Percentiles rank a stretch among this genome's conserved stretches.
phyloP scores from a whole-genome alignment of 2,888 invertebrate genomes.

The Scaeva pyrastri region DNA sequence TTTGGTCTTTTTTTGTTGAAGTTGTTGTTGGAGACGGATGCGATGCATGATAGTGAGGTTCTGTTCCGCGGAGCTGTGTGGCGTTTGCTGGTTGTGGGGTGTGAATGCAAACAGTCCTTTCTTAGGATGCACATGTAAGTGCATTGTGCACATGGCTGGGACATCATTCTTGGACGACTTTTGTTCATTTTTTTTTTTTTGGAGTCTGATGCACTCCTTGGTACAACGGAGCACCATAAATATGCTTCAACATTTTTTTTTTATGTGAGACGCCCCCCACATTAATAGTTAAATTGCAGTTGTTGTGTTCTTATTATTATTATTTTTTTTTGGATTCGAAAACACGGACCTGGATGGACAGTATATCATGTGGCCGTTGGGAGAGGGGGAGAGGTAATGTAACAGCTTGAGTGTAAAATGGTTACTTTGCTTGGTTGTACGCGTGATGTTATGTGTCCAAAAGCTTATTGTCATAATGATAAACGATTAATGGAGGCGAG shows the following conservation, averaged over 20 bases:
- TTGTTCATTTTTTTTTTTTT: slow-evolving; percentile 1
- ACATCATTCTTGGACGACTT: slow-evolving; percentile 32
- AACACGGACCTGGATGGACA: neutral
- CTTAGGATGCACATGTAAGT: slow-evolving; percentile 55
- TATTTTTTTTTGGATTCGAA: neutral
- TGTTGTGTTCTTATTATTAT: slow-evolving; percentile 29
- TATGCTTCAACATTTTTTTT: slow-evolving; percentile 48
- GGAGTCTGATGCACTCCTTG: slow-evolving; percentile 37
- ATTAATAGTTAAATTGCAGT: slow-evolving; percentile 60
- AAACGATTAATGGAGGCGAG: slow-evolving; percentile 55
- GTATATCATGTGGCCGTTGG: slow-evolving; percentile 62
- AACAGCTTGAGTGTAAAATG: slow-evolving; percentile 46
- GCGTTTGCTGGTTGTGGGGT: slow-evolving; percentile 28
- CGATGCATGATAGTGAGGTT: neutral
- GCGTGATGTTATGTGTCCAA: slow-evolving; percentile 55
- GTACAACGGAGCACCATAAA: slow-evolving; percentile 67
- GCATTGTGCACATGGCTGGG: slow-evolving; percentile 29
- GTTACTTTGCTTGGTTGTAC: slow-evolving; percentile 49
- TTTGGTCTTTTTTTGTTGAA: neutral
- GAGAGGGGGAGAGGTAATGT: slow-evolving; percentile 27
- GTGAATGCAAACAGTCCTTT: slow-evolving; percentile 57
- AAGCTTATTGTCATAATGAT: slow-evolving; percentile 71
- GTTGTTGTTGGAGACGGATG: neutral
- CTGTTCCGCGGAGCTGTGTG: no score
- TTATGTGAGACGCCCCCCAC: slow-evolving; percentile 63